phyloP scores from a whole-genome alignment of 35 echinoderm and acorn worm species.

The Chiridota heheva region DNA sequence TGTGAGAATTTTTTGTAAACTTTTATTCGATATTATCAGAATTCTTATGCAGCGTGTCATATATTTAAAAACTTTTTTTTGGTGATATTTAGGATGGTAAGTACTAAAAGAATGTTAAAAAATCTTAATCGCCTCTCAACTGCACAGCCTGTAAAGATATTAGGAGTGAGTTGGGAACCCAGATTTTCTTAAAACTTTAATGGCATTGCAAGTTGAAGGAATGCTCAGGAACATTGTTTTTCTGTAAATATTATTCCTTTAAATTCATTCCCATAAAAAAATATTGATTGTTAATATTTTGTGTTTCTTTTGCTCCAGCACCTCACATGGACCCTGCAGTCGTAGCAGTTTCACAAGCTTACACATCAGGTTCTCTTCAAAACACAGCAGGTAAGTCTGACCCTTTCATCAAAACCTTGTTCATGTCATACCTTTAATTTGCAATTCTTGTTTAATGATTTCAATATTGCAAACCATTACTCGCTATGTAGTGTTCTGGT shows the following conservation, averaged over 20 bases:
- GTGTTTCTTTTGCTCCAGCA: slow-evolving; percentile 49
- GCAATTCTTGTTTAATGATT: neutral
- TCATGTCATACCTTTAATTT: neutral
- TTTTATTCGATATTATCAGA: neutral
- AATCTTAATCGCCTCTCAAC: too few relatives aligned
- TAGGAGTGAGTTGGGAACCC: too few relatives aligned
- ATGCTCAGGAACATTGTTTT: too few relatives aligned
- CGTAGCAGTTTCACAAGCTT: slow-evolving; percentile 56
- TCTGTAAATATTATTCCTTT: too few relatives aligned
- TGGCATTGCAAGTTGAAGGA: too few relatives aligned
- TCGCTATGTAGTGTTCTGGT: too few relatives aligned
- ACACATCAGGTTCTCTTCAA: slow-evolving; percentile 33
- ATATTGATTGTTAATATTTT: too few relatives aligned
- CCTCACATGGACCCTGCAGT: slow-evolving; percentile 87
- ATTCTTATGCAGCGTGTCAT: neutral
- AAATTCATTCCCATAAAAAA: too few relatives aligned
- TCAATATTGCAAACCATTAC: too few relatives aligned
- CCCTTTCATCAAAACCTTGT: neutral
- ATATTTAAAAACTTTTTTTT: neutral
- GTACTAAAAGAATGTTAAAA: neutral
- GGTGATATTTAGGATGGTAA: too few relatives aligned
- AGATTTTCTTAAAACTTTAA: too few relatives aligned
- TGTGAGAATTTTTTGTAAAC: slow-evolving; percentile 41
- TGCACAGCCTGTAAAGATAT: too few relatives aligned
- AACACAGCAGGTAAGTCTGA: slow-evolving; percentile 26